Evolutionary conservation across 2,113 vertebrate genomes (phyloP), one percentile per base, ranked within the genome.

Genomic region (Raphicerus campestris): DNA sequence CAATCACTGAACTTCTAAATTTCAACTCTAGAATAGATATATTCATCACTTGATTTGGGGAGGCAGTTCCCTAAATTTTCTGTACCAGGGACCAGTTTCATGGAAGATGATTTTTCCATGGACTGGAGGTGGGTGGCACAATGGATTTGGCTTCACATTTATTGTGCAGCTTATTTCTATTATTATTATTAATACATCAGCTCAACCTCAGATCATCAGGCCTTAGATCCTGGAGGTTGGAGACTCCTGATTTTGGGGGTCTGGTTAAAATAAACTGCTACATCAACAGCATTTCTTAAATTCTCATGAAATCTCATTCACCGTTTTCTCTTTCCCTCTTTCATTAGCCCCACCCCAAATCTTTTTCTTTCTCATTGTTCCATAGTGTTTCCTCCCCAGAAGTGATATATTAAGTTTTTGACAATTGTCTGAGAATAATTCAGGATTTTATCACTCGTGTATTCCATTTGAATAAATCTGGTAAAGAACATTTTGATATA

Each of bases 271-370:
- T 13, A 19, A 75, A 92, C 6, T 19, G 4, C 28, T n/a, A 20
- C 11, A 5, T 2, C 39, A 75, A 45, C 10, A n/a, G 47, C 4
- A 6, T 42, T 53, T 35, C n/a, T n/a, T 45, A 35, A 26, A 11
- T 56, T 80, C 47, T 60, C 56, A 58, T 80, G 30, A 2, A 24
- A 1, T 63, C 6, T 91, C 22, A 32, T 81, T 53, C 1, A 6
- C 11, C 4, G 6, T 30, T n/a, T 9, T 56, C 2, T 15, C 8
- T 35, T 2, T 66, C 32, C 39, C 4, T 15, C 19, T 5, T 11
- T 19, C 2, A 7, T 6, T 7, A 1, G 0, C 10, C 5, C 2
- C 35, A 4, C 9, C 78, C 6, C 10, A 49, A n/a, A 13, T 1
- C 11, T 51, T 35, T 9, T 17, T 51, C 47, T 35, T 9, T 8